Base-by-base conservation (phyloP, 2,797 vertebrate species). In the Bradypodion ventrale region DNA sequence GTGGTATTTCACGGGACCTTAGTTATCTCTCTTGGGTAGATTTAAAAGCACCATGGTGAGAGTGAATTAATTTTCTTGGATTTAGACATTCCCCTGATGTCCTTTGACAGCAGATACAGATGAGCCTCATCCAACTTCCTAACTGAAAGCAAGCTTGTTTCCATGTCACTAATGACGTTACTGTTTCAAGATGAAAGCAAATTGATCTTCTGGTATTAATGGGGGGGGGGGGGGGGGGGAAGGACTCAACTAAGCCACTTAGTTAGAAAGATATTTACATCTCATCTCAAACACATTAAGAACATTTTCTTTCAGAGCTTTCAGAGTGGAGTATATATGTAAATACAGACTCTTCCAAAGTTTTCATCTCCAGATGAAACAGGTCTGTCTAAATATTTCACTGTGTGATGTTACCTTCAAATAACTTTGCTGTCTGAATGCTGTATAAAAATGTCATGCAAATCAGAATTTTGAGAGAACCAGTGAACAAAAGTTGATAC, bases 41-140 rank as follows among this genome's bases (percentile, higher is more conserved):
- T 95, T n/a, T 96, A 96, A 96, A 95, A 95, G 94, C 92, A 95
- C 91, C 90, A 83, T 87, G 86, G 89, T 92, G 90, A 94, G 95
- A 95, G 89, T 73, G 89, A 93, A 95, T 96, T 96, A 92, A 96
- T 96, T 97, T 96, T 85, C 90, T 88, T 87, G 87, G 83, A 93
- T 94, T 93, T 92, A 93, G 93, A 95, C 91, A 86, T 92, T 95
- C 79, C 90, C 91, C 91, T 94, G 94, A 74, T 95, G 95, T 82
- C 46, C 83, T 88, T 93, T 94, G 94, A 95, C 85, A 89, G 94
- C 94, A 94, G 93, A 95, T 94, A 95, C 87, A 90, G 93, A 93
- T 95, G 93, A 95, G 90, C 90, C 90, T 94, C 88, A 92, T 94
- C 89, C 92, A 93, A 88, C 83, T 95, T 95, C 94, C 94, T 94